Percentiles rank a stretch among this genome's conserved stretches.
Conservation (phyloP, 2,888 invertebrate genomes). For the Amphipyra berbera region DNA sequence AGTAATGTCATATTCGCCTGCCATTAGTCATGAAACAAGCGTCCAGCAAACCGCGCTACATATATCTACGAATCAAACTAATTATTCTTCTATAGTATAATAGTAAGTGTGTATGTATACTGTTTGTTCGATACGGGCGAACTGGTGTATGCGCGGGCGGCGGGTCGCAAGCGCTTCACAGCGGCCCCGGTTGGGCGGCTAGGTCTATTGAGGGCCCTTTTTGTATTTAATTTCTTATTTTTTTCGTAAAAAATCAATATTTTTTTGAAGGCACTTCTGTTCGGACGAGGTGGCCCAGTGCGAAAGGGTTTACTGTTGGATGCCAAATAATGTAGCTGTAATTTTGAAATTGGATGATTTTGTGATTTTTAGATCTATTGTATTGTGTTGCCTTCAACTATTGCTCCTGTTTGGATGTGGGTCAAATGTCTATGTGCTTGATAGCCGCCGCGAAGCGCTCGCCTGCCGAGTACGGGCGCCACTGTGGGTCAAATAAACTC, state of each 20-base stretch:
- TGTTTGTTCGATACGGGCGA: slow-evolving; percentile 80
- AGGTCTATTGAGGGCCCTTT: slow-evolving; percentile 97
- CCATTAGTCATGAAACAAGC: slow-evolving; percentile 61
- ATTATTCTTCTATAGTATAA: slow-evolving; percentile 89
- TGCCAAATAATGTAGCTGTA: slow-evolving; percentile 68
- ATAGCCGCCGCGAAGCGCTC: slow-evolving; percentile 90
- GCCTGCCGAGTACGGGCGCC: slow-evolving; percentile 74
- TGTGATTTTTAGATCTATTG: slow-evolving; percentile 79
- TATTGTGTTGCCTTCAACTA: slow-evolving; percentile 94
- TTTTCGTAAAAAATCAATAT: slow-evolving; percentile 94
- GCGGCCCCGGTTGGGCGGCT: slow-evolving; percentile 92
- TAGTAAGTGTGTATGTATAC: slow-evolving; percentile 87
- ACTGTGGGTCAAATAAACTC: slow-evolving; percentile 60
- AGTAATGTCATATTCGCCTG: slow-evolving; percentile 4
- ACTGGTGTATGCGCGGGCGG: slow-evolving; percentile 72
- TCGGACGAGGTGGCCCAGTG: slow-evolving; percentile 98
- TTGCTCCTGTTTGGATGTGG: slow-evolving; percentile 94
- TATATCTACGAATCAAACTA: slow-evolving; percentile 90
- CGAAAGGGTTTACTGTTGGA: slow-evolving; percentile 88
- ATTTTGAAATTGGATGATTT: slow-evolving; percentile 66
- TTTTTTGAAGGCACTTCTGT: slow-evolving; percentile 97
- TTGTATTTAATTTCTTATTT: slow-evolving; percentile 92
- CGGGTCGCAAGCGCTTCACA: slow-evolving; percentile 78
- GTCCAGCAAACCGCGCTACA: slow-evolving; percentile 78
- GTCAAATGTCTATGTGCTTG: slow-evolving; percentile 92